phyloP scores from a whole-genome alignment of 2,888 invertebrate species.

The Sarcophaga carnaria region DNA sequence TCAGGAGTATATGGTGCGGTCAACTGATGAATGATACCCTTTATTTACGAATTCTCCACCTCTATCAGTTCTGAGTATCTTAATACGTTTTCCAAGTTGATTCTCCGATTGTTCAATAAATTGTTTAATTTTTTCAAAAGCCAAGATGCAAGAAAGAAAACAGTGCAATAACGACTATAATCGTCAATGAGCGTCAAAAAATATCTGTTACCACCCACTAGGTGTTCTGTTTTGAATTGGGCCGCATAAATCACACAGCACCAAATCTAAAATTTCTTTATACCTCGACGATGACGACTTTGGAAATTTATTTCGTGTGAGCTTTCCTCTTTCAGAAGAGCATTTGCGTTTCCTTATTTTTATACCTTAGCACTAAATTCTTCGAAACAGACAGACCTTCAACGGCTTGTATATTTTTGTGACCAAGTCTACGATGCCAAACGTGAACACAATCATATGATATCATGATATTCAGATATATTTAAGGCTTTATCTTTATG shows the following conservation, averaged over 20 bases:
- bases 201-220: slow-evolving; percentile 20
- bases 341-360: too few species aligned
- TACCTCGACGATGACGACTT: slow-evolving; percentile 39
- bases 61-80: background rate
- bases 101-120: slow-evolving; percentile 24
- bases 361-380: too few species aligned
- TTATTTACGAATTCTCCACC: background rate
- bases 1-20: too few species aligned
- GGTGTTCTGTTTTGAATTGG: slow-evolving; percentile 38
- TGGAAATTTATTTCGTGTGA: slow-evolving; percentile 36
- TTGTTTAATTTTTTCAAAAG: background rate
- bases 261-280: slow-evolving; percentile 31
- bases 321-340: slow-evolving; percentile 24
- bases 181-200: slow-evolving; percentile 55
- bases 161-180: slow-evolving; percentile 50
- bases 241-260: slow-evolving; percentile 41
- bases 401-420: too few species aligned
- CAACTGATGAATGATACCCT: too few species aligned
- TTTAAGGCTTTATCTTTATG: too few species aligned
- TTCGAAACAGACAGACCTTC: too few species aligned
- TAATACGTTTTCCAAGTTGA: background rate
- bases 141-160: slow-evolving; percentile 17
- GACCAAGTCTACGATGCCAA: too few species aligned
- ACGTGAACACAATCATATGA: too few species aligned
- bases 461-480: too few species aligned